Conservation (phyloP, 2,113 vertebrate genomes). For the Riparia riparia region DNA sequence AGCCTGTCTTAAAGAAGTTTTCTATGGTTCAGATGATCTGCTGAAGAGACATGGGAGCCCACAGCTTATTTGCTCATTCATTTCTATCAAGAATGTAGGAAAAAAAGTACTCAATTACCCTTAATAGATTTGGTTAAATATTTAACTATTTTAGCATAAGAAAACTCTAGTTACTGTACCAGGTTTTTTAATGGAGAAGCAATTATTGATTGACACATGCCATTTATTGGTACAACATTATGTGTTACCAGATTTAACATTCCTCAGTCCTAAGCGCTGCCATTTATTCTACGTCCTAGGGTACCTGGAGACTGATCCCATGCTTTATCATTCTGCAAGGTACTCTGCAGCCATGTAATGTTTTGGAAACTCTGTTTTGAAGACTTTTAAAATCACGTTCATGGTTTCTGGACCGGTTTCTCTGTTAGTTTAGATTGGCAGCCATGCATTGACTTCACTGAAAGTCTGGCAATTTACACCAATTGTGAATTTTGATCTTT, state of each 20-base stretch:
- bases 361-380: background rate
- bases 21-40: background rate
- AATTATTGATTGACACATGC: background rate
- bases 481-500: constrained; percentile 39
- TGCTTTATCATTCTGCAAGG: background rate
- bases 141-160: background rate
- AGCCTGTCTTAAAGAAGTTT: background rate
- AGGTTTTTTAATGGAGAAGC: background rate
- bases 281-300: background rate
- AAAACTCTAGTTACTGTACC: background rate
- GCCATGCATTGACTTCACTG: background rate
- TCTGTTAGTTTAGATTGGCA: constrained; percentile 59
- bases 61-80: background rate
- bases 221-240: background rate
- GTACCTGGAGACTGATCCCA: background rate
- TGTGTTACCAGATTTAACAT: background rate
- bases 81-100: background rate
- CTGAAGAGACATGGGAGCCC: background rate
- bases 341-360: background rate
- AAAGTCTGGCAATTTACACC: constrained; percentile 48
- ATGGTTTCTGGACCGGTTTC: constrained; percentile 8
- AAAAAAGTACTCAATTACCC: background rate
- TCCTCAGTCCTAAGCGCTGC: background rate
- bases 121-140: background rate
- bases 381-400: background rate